Evolutionary conservation across 2,797 vertebrate species (phyloP).

Genomic region (Lepus oiostolus): DNA sequence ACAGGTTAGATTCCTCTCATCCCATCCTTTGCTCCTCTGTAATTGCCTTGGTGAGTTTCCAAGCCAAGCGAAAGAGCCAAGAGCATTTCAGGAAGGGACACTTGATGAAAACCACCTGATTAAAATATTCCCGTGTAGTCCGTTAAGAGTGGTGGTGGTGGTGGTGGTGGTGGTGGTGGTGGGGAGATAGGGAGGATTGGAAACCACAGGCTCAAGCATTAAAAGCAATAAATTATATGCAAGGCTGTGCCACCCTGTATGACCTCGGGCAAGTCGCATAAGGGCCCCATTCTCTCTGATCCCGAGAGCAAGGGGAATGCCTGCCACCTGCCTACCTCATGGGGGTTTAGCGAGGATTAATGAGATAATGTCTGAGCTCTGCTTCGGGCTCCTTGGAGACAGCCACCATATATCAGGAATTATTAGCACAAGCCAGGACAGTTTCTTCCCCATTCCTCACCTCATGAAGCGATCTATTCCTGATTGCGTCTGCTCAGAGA

Average conservation of each 20-base stretch:
- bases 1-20: conserved; percentile 64
- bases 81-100: conserved; percentile 69
- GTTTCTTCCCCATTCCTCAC: conserved; percentile 58
- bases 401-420: conserved; percentile 58
- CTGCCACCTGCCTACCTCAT: conserved; percentile 68
- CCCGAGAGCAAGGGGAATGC: conserved; percentile 58
- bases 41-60: conserved; percentile 71
- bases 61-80: conserved; percentile 66
- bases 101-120: conserved; percentile 76
- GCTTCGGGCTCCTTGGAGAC: conserved; percentile 61
- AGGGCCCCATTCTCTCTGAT: conserved; percentile 68
- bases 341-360: conserved; percentile 63
- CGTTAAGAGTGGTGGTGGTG: conserved; percentile 1
- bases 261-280: conserved; percentile 60
- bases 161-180: too few relatives aligned
- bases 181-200: not conserved
- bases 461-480: conserved; percentile 36
- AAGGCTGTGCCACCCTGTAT: conserved; percentile 48
- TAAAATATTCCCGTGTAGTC: conserved; percentile 68
- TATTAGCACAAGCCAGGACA: conserved; percentile 62
- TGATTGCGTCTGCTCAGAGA: not conserved
- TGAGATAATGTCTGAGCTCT: conserved; percentile 63
- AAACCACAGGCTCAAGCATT: conserved; percentile 62
- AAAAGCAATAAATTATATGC: conserved; percentile 70
- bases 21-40: conserved; percentile 16